These are phyloP conservation scores for Pituophis catenifer DNA, from an alignment of 2,113 vertebrate species.

Conservation along the genomic window DNA sequence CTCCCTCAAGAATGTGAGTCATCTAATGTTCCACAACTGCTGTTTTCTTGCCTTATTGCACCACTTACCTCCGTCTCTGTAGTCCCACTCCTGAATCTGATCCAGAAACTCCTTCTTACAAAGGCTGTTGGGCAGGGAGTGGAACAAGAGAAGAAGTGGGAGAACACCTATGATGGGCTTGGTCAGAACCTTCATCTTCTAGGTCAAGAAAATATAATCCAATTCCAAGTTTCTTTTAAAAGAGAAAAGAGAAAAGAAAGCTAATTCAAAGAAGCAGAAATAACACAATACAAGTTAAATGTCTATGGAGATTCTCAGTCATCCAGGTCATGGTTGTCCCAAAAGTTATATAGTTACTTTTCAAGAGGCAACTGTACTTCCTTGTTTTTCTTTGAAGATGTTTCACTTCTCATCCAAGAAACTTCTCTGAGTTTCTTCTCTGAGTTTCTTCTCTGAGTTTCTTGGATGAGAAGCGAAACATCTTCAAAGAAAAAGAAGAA, in stretches of 20 bases:
- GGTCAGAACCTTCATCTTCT: constrained; percentile 16
- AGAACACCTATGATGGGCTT: constrained; percentile 21
- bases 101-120: constrained; percentile 48
- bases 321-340: too few relatives aligned
- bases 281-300: neutral
- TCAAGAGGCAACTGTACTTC: too few relatives aligned
- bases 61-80: constrained; percentile 69
- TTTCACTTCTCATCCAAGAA: too few relatives aligned
- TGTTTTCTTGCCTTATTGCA: neutral
- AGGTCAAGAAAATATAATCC: constrained; percentile 40
- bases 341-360: too few relatives aligned
- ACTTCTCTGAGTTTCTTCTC: too few relatives aligned
- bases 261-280: neutral
- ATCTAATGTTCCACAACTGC: neutral
- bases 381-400: too few relatives aligned
- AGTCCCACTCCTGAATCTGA: constrained; percentile 65
- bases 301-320: too few relatives aligned
- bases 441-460: too few relatives aligned
- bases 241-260: neutral
- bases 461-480: too few relatives aligned
- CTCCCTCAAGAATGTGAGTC: neutral
- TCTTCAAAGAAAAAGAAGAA: too few relatives aligned
- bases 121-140: constrained; percentile 43
- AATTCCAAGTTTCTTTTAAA: constrained; percentile 23
- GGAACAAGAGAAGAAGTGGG: constrained; percentile 48